These are phyloP conservation scores for Otus sunia DNA, from an alignment of 2,113 vertebrate species.

Conservation along the genomic window DNA sequence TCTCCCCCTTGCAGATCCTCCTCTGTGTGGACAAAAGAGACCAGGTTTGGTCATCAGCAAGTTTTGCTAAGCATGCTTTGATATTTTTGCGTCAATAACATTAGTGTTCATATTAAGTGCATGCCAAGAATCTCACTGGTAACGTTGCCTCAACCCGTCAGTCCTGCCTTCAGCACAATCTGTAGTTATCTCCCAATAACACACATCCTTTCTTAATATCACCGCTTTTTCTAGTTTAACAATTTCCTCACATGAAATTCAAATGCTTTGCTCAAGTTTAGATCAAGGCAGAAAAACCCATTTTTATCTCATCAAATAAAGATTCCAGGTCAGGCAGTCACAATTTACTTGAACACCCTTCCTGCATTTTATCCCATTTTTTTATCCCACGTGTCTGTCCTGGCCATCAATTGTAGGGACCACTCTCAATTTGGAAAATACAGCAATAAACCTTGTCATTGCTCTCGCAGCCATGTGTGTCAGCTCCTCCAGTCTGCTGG, in stretches of 20 bases:
- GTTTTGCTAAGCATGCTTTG: background rate
- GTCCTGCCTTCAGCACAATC: background rate
- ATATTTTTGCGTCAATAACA: background rate
- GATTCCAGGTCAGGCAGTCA: background rate
- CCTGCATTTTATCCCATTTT: background rate
- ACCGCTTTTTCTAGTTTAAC: background rate
- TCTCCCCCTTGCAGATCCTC: background rate
- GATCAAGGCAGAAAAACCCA: background rate
- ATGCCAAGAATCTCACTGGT: background rate
- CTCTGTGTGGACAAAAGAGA: background rate
- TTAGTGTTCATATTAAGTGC: background rate
- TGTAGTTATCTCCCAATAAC: background rate
- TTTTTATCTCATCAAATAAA: background rate
- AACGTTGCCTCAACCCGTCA: background rate
- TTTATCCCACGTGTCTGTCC: background rate
- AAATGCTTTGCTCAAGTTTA: background rate
- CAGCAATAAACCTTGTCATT: background rate
- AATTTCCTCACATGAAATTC: background rate
- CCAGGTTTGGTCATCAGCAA: background rate
- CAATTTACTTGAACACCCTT: background rate
- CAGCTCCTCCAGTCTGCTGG: background rate
- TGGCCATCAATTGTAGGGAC: background rate
- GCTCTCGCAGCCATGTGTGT: accelerated
- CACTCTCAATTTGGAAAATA: background rate
- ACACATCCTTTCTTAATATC: background rate